Evolutionary conservation across 2,797 vertebrate genomes (phyloP), one percentile per base, ranked within the genome.

Genomic region (Pitangus sulphuratus): DNA sequence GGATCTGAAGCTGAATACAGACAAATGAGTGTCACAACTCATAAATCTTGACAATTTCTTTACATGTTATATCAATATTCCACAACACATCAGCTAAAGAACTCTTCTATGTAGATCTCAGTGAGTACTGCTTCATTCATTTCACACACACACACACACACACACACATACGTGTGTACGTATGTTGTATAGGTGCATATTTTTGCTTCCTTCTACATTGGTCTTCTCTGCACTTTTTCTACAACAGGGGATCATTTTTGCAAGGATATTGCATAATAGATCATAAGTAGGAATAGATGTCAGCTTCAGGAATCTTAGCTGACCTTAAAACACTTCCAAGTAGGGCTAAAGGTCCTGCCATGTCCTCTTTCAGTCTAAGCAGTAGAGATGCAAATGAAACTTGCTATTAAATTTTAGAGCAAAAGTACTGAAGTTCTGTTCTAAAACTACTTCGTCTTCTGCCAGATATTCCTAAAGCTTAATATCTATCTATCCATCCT

Each of bases 1-100:
- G 37, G n/a, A 8, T 93, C 51, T 87, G 56, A 88, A 93, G 92
- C 71, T 94, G 95, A 92, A 96, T 70, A 84, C 4, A 69, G 45
- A 44, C 24, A 83, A 87, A 30, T 53, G 65, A 91, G 74, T 53
- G 66, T 78, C n/a, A 45, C 28, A 87, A 93, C 57, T 31, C 44
- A 66, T 33, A 78, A 82, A 92, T 24, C 33, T 15, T 47, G 26
- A 65, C n/a, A 72, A 72, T 48, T 91, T 77, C 22, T 87, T 85
- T 82, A 31, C 37, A 75, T 35, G 16, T 44, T 57, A 35, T 88
- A 71, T 71, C 89, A 87, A 84, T 45, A 42, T 53, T 93, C 17
- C 58, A 65, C 21, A 70, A 78, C 18, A 80, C 47, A 54, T 44
- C 33, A 26, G 44, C 48, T 94, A 66, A 44, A 93, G 74, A 84